Conservation (phyloP, 2,797 vertebrate genomes). For the Epinephelus awoara region DNA sequence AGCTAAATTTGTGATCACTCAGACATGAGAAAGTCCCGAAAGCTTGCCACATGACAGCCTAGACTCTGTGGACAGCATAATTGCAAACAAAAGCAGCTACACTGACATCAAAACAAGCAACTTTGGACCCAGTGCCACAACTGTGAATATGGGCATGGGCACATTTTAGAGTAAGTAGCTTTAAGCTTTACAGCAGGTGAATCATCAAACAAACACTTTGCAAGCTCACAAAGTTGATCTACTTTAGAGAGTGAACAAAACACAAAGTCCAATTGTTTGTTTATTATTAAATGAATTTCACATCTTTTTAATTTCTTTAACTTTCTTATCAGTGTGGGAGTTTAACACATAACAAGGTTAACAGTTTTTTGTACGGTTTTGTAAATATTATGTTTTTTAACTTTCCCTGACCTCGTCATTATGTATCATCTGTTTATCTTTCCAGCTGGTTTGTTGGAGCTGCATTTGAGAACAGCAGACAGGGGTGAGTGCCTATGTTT, state of each 20-base stretch:
- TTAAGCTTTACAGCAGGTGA: background rate
- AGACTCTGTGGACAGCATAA: background rate
- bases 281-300: background rate
- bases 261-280: background rate
- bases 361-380: conserved; percentile 1
- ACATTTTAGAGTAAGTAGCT: background rate
- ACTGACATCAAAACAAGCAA: background rate
- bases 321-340: background rate
- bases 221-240: no score
- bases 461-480: conserved; percentile 10
- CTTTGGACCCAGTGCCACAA: background rate
- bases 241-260: background rate
- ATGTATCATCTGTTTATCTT: conserved; percentile 49
- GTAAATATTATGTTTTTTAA: conserved; percentile 8
- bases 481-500: conserved; percentile 34
- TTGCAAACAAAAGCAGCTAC: conserved; percentile 9
- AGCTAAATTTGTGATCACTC: background rate
- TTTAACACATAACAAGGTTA: background rate
- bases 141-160: background rate
- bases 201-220: background rate
- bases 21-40: background rate
- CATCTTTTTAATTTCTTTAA: background rate
- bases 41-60: background rate
- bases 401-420: background rate
- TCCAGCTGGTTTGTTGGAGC: conserved; percentile 35